phyloP scores from a whole-genome alignment of 2,797 vertebrate genomes.

The Oreochromis grahami region DNA sequence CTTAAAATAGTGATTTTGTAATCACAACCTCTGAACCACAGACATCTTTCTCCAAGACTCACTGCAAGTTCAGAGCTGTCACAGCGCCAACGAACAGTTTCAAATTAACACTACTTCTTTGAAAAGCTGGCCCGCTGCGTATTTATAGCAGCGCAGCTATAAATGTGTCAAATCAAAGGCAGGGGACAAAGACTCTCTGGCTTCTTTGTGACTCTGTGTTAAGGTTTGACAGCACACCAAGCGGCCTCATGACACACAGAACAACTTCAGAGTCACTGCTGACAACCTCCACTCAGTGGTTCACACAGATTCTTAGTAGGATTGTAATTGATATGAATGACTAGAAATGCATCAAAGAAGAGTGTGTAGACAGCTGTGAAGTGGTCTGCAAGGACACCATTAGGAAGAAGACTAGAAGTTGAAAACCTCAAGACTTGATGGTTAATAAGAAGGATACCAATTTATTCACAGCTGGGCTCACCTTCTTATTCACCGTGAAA shows the following conservation, averaged over 20 bases:
- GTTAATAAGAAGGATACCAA: constrained; percentile 48
- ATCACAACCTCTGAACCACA: not conserved
- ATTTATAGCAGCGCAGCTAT: constrained; percentile 10
- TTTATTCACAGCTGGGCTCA: constrained; percentile 94
- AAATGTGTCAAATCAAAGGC: constrained; percentile 22
- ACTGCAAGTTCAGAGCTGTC: not conserved
- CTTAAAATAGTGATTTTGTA: constrained; percentile 2
- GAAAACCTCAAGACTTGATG: not conserved
- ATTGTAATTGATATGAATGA: not conserved
- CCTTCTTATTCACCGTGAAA: constrained; percentile 98
- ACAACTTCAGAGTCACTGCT: not conserved
- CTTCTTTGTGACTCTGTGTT: not conserved
- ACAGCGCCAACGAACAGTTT: not conserved
- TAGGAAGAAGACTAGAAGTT: not conserved
- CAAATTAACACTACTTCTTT: not conserved
- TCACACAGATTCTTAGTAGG: not conserved
- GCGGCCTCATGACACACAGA: not conserved
- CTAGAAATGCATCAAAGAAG: not conserved
- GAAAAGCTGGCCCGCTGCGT: not conserved
- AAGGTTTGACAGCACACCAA: not conserved
- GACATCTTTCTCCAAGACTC: not conserved
- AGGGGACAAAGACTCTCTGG: not conserved
- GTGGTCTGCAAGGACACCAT: not conserved
- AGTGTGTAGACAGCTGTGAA: not conserved
- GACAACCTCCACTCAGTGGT: not conserved